Percentiles rank a stretch among this genome's conserved stretches.
Conservation (phyloP, 2,797 vertebrate genomes). For the Cryptoprocta ferox region DNA sequence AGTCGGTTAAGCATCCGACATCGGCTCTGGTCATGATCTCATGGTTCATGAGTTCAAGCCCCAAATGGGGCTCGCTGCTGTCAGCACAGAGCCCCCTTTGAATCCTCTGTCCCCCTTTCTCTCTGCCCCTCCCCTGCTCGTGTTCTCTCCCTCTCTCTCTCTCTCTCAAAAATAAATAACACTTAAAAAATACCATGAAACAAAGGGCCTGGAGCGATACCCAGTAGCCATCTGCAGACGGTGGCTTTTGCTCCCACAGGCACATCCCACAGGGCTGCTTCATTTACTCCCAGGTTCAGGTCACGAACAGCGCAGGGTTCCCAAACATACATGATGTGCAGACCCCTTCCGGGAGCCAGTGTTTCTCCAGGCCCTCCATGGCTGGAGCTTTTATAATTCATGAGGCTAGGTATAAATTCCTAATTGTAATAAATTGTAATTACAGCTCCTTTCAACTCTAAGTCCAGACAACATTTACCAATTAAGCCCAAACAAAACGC, state of each 20-base stretch:
- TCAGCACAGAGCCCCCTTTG: no score
- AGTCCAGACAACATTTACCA: background rate
- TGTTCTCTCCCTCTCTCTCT: no score
- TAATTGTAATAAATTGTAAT: background rate
- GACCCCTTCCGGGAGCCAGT: no score
- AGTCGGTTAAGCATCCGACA: no score
- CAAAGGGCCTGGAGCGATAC: background rate
- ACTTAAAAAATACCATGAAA: background rate
- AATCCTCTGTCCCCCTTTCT: no score
- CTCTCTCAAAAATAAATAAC: no score
- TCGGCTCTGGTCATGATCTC: no score
- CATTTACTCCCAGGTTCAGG: background rate
- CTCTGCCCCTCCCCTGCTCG: no score
- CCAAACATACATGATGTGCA: accelerated
- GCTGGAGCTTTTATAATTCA: background rate
- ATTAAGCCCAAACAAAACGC: background rate
- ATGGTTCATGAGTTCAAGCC: no score
- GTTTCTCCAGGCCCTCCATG: background rate
- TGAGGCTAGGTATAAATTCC: background rate
- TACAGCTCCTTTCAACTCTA: background rate
- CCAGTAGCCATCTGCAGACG: accelerated
- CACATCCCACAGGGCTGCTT: accelerated
- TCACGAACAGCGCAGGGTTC: accelerated
- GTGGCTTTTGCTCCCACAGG: background rate
- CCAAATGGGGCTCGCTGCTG: no score